phyloP scores from a whole-genome alignment of 2,113 vertebrate genomes.

The Entosphenus tridentatus region DNA sequence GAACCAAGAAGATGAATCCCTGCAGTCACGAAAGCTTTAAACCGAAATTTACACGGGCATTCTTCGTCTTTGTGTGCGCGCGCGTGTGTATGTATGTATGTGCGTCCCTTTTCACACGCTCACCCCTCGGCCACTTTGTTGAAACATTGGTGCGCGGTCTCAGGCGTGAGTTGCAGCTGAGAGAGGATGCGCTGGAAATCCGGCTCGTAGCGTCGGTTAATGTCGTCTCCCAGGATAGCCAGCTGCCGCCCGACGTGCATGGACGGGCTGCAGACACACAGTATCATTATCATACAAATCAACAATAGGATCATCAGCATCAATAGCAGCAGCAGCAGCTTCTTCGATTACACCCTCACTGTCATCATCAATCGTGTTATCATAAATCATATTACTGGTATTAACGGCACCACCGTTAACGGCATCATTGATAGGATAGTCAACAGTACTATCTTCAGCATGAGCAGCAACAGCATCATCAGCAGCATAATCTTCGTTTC shows the following conservation, averaged over 20 bases:
- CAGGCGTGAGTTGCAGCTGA: constrained; percentile 21
- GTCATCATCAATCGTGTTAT: no score
- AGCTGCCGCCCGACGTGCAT: constrained; percentile 28
- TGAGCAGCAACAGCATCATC: no score
- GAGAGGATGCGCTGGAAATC: constrained; percentile 27
- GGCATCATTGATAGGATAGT: no score
- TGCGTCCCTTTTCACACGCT: background rate
- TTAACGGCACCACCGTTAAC: no score
- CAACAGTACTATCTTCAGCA: no score
- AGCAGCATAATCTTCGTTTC: no score
- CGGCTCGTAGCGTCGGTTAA: constrained; percentile 25
- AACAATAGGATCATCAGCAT: no score
- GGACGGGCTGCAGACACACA: constrained; percentile 14
- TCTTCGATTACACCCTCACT: no score
- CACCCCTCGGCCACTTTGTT: constrained; percentile 35
- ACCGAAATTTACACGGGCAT: background rate
- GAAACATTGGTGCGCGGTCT: constrained; percentile 27
- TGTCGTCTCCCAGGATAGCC: constrained; percentile 35
- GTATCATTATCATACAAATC: no score
- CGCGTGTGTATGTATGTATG: background rate
- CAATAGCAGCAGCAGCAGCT: no score
- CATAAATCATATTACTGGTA: no score
- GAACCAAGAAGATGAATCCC: no score
- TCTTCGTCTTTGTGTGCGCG: background rate
- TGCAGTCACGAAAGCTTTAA: background rate